These are phyloP conservation scores for Drosophila incognita DNA, from an alignment of 2,888 invertebrate species.

Conservation along the genomic window DNA sequence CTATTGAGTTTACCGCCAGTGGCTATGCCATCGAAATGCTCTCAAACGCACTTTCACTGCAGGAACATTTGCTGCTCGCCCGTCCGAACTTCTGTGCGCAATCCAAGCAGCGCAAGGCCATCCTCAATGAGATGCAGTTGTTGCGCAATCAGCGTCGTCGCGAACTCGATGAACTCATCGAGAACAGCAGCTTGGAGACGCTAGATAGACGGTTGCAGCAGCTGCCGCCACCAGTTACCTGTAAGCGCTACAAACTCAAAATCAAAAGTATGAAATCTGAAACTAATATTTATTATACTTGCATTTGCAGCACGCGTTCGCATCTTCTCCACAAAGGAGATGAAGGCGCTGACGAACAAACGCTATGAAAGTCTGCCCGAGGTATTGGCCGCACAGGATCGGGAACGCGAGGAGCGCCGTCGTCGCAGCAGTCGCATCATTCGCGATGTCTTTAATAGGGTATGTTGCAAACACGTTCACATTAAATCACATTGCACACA, in stretches of 20 bases:
- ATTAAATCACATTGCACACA: background rate
- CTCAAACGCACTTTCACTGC: conserved; percentile 84
- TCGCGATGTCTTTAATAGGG: conserved; percentile 91
- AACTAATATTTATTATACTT: conserved; percentile 16
- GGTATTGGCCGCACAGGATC: conserved; percentile 88
- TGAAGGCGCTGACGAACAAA: conserved; percentile 87
- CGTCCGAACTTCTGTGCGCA: conserved; percentile 89
- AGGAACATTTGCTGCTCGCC: conserved; percentile 90
- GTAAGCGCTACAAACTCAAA: conserved; percentile 63
- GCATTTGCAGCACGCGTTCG: conserved; percentile 84
- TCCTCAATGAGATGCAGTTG: conserved; percentile 80
- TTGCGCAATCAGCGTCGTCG: conserved; percentile 79
- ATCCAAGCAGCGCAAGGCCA: conserved; percentile 84
- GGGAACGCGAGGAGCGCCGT: conserved; percentile 87
- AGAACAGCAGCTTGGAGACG: conserved; percentile 74
- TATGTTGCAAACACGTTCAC: conserved; percentile 75
- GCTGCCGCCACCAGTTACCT: conserved; percentile 84
- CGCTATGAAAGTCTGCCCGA: conserved; percentile 90
- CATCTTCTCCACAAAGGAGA: conserved; percentile 86
- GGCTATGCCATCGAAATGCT: conserved; percentile 22
- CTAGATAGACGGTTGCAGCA: conserved; percentile 75
- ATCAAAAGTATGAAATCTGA: background rate
- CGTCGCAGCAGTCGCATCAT: conserved; percentile 90
- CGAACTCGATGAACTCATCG: conserved; percentile 80
- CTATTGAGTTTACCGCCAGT: conserved; percentile 74